Conservation (phyloP, 2,888 invertebrate genomes). For the Philonicus albiceps region DNA sequence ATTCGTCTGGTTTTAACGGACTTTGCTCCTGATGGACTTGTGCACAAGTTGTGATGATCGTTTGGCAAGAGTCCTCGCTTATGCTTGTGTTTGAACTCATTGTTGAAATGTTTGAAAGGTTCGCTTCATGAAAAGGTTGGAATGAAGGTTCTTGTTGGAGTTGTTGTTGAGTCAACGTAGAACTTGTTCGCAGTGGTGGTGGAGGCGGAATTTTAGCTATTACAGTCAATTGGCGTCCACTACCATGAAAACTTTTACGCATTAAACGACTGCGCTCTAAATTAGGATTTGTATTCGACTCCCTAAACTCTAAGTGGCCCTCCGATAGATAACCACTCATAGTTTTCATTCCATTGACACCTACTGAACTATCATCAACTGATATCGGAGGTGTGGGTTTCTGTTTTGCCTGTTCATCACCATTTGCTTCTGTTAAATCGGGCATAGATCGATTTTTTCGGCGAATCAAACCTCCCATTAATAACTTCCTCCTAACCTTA, state of each 20-base stretch:
- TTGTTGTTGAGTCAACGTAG: conserved; percentile 70
- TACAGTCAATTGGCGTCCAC: conserved; percentile 81
- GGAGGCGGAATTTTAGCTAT: conserved; percentile 86
- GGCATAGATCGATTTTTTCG: conserved; percentile 92
- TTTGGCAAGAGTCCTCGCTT: conserved; percentile 67
- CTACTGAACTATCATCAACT: conserved; percentile 80
- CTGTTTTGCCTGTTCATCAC: conserved; percentile 55
- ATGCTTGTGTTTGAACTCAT: conserved; percentile 63
- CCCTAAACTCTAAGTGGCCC: conserved; percentile 81
- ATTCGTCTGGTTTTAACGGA: conserved; percentile 67
- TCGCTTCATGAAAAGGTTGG: conserved; percentile 61
- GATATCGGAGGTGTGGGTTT: conserved; percentile 64
- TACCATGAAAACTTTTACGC: conserved; percentile 89
- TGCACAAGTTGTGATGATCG: conserved; percentile 79
- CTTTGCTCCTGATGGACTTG: conserved; percentile 86
- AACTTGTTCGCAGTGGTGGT: conserved; percentile 86
- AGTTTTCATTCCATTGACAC: conserved; percentile 67
- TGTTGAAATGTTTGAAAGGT: conserved; percentile 60
- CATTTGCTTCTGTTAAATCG: conserved; percentile 83
- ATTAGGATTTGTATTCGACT: conserved; percentile 77
- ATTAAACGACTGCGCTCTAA: conserved; percentile 85
- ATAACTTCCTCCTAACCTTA: conserved; percentile 83
- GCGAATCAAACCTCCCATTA: conserved; percentile 89
- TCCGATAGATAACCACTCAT: conserved; percentile 85
- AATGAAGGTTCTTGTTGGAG: conserved; percentile 57